phyloP scores from a whole-genome alignment of 2,797 vertebrate genomes.

The Microctenopoma stevenorrisi region DNA sequence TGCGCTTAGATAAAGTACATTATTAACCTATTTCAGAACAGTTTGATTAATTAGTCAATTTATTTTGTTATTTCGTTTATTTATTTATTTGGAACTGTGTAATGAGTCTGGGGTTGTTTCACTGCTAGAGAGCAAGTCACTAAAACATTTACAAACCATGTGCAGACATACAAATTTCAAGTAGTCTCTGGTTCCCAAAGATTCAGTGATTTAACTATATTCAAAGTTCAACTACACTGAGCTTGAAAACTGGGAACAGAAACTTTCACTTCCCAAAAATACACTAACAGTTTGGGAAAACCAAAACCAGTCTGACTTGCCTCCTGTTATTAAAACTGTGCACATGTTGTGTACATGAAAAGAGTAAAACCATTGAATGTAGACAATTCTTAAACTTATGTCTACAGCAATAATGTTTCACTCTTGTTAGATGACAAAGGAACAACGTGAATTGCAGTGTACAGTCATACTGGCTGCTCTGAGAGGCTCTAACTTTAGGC shows the following conservation, averaged over 20 bases:
- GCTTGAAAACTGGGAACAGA: conserved; percentile 10
- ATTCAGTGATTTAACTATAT: neutral
- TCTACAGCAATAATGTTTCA: neutral
- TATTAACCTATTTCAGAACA: neutral
- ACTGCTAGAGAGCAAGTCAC: neutral
- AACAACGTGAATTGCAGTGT: neutral
- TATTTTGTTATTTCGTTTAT: too few species aligned
- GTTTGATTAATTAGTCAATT: too few species aligned
- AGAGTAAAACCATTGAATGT: neutral
- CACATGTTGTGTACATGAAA: neutral
- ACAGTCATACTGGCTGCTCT: neutral
- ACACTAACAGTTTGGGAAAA: neutral
- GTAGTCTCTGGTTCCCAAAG: too few species aligned
- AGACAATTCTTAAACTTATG: too few species aligned
- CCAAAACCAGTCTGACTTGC: neutral
- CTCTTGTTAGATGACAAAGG: neutral
- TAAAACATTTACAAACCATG: neutral
- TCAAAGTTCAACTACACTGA: neutral
- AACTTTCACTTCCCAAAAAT: conserved; percentile 20
- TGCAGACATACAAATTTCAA: neutral
- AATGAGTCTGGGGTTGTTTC: neutral
- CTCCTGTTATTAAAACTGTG: neutral
- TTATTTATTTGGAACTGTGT: too few species aligned
- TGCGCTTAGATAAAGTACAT: neutral
- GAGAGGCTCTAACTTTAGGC: neutral